Base-by-base conservation (phyloP, 1,140 invertebrate genomes). In the Tetraneura akinire region DNA sequence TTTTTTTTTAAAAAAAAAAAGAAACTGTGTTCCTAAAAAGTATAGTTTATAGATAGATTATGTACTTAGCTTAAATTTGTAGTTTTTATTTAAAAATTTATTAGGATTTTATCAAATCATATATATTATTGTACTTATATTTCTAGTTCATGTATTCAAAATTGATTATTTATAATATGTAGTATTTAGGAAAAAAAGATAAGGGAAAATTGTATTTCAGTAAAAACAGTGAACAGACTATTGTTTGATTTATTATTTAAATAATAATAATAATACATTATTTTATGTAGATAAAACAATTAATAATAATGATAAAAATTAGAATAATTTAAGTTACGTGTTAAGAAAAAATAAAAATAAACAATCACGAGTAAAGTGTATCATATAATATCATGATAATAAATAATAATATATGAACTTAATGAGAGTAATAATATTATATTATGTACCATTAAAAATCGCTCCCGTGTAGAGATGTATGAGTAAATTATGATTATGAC, bases 291-390 rank as follows among this genome's bases (percentile, higher is more conserved):
- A 23, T 68, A 68, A 68, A 21, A 73, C 32, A 29, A n/a, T 29
- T 73, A 55, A 53, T n/a, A 10, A 32, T 73, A 37, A 73, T 73
- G 13, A 73, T 73, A 73, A 68, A 68, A 68, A 68, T 47, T 13
- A 68, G 66, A 68, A 47, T n/a, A 68, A 68, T 47, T 68, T 47
- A 47, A 68, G 14, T 47, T 45, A 47, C 23, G 66, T 9, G 42
- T 47, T 16, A 68, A 68, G 66, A 68, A 47, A 26, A 68, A 68
- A 68, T 37, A 68, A 47, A 26, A 68, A 23, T 47, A 42, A 47
- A 23, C 66, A 47, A 47, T 23, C n/a, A n/a, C 18, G 21, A 37
- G 3, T 21, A 45, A 42, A 29, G 62, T 68, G 37, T 47, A 68
- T 23, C 32, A 29, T 42, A 21, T 21, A 21, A 13, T 64, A 37